phyloP scores from a whole-genome alignment of 2,113 vertebrate genomes.

The Telmatochromis sp. region DNA sequence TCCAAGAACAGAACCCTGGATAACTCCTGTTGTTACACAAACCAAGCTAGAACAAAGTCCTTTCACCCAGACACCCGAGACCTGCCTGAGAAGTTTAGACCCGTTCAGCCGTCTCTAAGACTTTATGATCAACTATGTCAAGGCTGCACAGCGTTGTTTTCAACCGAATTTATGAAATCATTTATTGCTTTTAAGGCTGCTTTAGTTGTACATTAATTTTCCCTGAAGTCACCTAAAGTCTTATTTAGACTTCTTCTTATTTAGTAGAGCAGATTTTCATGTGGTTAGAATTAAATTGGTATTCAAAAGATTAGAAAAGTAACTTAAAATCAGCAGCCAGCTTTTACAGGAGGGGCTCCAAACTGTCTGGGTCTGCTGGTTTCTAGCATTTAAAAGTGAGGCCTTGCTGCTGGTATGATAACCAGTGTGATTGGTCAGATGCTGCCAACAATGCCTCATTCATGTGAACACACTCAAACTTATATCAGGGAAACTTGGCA shows the following conservation, averaged over 20 bases:
- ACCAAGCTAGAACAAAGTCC: background rate
- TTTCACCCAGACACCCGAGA: background rate
- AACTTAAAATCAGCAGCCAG: background rate
- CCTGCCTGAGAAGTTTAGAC: background rate
- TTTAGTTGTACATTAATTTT: background rate
- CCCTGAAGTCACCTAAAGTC: background rate
- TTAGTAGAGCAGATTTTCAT: background rate
- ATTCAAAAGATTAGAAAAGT: background rate
- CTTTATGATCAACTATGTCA: background rate
- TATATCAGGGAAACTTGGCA: background rate
- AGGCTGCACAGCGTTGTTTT: accelerated
- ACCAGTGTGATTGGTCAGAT: background rate
- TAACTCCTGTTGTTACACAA: accelerated
- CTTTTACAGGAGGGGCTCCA: background rate
- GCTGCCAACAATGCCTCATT: accelerated
- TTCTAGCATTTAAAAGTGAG: background rate
- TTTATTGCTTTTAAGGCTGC: background rate
- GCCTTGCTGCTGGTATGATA: background rate
- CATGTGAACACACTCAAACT: background rate
- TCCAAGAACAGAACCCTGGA: background rate
- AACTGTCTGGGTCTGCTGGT: background rate
- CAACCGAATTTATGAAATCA: background rate
- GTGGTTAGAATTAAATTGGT: background rate
- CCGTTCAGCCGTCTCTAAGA: accelerated
- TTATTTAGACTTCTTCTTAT: no score